Evolutionary conservation across 1,140 invertebrate species (phyloP), one percentile per base, ranked within the genome.

Genomic region (Steinernema khuongi): DNA sequence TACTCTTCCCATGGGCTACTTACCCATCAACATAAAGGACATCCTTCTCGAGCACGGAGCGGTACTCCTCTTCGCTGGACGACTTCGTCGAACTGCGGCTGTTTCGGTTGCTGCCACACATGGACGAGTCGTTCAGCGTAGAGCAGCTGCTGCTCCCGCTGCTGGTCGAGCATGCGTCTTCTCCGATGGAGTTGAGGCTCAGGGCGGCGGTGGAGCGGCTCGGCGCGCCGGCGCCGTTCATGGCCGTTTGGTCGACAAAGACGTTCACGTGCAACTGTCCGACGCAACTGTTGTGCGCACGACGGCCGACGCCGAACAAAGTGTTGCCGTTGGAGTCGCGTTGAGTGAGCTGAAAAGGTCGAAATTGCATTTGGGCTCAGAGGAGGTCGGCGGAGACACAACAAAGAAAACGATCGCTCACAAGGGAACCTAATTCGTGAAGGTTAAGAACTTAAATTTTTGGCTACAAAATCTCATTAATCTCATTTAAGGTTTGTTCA

Each of bases 321-420:
- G 50, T 60, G 50, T 60, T 60, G 14, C 50, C 50, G 50, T 60
- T 60, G 7, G 50, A 60, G 50, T 60, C 50, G 50, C 50, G 50
- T 60, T 60, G 50, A 4, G 50, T 60, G 11, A 60, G 50, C 50
- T 60, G 50, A 60, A 60, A 60, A 60, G n/a, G n/a, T n/a, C n/a
- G n/a, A 22, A 60, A 26, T 14, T n/a, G 7, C n/a, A 41, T 41
- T 41, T 41, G n/a, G 36, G n/a, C n/a, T 41, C n/a, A 41, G n/a
- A n/a, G n/a, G 36, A n/a, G 7, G 7, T 41, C n/a, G 7, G n/a
- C 36, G 36, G 36, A 41, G 36, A 41, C 7, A 11, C 36, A 41
- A 7, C 7, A n/a, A 41, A 41, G 36, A 41, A 41, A n/a, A n/a
- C n/a, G n/a, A n/a, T n/a, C n/a, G n/a, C n/a, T n/a, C n/a, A n/a